Evolutionary conservation across 2,113 vertebrate species (phyloP).

Genomic region (Otolemur garnettii): DNA sequence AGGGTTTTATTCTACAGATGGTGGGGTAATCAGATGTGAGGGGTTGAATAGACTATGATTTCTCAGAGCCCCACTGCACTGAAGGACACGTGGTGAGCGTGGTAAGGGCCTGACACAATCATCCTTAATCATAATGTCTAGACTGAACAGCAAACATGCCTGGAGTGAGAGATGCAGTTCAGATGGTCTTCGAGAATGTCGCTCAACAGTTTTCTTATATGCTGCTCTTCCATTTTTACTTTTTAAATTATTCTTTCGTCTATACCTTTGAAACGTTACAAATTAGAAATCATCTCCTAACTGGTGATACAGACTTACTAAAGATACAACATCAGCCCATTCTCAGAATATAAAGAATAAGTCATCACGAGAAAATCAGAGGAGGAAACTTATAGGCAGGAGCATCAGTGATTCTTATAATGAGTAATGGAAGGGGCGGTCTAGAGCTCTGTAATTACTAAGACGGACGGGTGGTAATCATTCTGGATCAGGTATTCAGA

Average conservation of each 20-base stretch:
- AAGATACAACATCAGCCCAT: background rate
- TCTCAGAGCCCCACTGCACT: constrained; percentile 73
- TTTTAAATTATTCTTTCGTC: constrained; percentile 55
- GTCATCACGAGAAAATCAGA: background rate
- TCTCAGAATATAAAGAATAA: background rate
- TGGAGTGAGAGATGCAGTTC: constrained; percentile 60
- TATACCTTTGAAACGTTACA: background rate
- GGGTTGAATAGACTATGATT: constrained; percentile 76
- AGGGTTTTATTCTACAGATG: constrained; percentile 64
- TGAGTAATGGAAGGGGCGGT: background rate
- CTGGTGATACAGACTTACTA: background rate
- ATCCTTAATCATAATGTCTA: constrained; percentile 78
- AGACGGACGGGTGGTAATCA: background rate
- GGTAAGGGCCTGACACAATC: constrained; percentile 77
- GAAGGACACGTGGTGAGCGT: constrained; percentile 72
- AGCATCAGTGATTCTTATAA: background rate
- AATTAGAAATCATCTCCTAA: background rate
- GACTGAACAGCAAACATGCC: constrained; percentile 73
- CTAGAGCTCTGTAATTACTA: background rate
- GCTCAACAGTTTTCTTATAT: background rate
- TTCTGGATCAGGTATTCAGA: background rate
- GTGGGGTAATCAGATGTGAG: constrained; percentile 75
- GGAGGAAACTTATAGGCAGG: background rate
- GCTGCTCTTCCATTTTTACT: constrained; percentile 48
- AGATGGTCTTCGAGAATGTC: constrained; percentile 38